Percentiles rank a stretch among this genome's conserved stretches.
Conservation (phyloP, 2,113 vertebrate species). For the Mastomys natalensis region DNA sequence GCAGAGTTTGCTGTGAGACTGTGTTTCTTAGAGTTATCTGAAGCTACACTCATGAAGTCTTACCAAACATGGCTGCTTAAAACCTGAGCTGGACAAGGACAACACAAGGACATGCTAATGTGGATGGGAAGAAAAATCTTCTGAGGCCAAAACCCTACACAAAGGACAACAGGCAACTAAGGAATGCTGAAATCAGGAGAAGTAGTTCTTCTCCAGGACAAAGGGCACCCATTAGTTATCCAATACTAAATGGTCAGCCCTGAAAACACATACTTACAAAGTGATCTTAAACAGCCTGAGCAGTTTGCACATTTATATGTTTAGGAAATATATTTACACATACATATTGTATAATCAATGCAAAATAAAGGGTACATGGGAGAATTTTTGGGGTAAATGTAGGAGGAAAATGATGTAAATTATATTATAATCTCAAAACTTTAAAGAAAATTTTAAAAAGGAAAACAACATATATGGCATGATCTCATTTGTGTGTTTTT, state of each 20-base stretch:
- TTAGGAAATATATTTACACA: background rate
- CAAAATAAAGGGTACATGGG: background rate
- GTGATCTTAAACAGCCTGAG: background rate
- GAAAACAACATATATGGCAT: background rate
- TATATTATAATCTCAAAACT: background rate
- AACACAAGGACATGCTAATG: background rate
- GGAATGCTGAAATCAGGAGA: background rate
- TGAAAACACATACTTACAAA: background rate
- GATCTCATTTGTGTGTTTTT: background rate
- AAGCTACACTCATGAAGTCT: background rate
- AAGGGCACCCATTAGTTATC: background rate
- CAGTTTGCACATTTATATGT: background rate
- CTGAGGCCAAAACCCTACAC: background rate
- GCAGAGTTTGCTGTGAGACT: background rate
- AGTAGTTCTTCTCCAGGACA: background rate
- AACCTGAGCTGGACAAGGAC: background rate
- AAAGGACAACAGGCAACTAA: background rate
- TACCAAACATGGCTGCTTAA: background rate
- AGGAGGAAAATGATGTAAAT: background rate
- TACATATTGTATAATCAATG: background rate
- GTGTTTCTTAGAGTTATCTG: background rate
- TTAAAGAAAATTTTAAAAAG: background rate
- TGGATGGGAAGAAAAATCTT: background rate
- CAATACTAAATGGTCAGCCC: background rate
- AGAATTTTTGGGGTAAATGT: background rate